phyloP scores from a whole-genome alignment of 2,888 invertebrate genomes.

The Drosophila phalerata region DNA sequence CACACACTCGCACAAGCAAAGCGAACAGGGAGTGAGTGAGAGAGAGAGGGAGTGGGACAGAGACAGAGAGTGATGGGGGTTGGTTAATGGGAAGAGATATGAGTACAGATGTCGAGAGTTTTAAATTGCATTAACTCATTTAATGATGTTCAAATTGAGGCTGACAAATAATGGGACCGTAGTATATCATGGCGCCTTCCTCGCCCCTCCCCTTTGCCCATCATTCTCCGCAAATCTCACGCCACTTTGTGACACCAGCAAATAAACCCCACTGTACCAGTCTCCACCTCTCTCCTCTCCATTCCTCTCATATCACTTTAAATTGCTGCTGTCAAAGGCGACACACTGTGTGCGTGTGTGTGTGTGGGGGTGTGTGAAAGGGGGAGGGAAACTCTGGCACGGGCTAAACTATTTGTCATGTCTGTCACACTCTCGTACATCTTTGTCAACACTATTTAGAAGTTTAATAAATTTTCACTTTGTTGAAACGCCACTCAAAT shows the following conservation, averaged over 20 bases:
- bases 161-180: constrained; percentile 55
- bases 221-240: constrained; percentile 49
- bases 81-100: constrained; percentile 33
- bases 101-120: constrained; percentile 69
- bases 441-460: constrained; percentile 83
- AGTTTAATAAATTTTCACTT: constrained; percentile 78
- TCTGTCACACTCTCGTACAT: constrained; percentile 80
- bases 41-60: not conserved
- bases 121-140: constrained; percentile 78
- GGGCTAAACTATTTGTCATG: constrained; percentile 74
- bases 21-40: constrained; percentile 4
- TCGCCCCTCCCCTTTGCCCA: not conserved
- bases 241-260: constrained; percentile 70
- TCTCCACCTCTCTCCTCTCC: constrained; percentile 1
- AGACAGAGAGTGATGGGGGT: constrained; percentile 1
- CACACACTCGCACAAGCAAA: constrained; percentile 28
- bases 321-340: constrained; percentile 73
- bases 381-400: constrained; percentile 3
- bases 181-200: constrained; percentile 43
- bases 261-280: constrained; percentile 25
- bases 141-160: constrained; percentile 74
- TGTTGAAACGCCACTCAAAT: constrained; percentile 67
- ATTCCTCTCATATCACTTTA: constrained; percentile 62
- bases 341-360: constrained; percentile 32
- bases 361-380: constrained; percentile 12